Conservation (phyloP, 2,888 invertebrate genomes). For the Fragum whitleyi region DNA sequence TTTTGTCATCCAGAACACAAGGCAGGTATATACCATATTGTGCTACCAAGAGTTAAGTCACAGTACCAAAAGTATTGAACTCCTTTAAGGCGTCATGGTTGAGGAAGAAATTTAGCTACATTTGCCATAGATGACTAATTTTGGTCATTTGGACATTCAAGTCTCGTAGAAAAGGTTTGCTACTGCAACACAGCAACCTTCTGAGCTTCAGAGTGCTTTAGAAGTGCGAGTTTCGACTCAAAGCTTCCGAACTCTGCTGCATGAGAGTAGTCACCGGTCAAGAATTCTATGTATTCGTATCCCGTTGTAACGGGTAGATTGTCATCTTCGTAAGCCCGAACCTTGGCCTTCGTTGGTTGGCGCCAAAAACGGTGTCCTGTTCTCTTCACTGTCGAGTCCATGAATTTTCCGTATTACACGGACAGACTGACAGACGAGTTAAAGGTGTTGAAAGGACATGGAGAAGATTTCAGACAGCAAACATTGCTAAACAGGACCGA, state of each 20-base stretch:
- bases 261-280: constrained; percentile 24
- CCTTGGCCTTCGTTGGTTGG: constrained; percentile 4
- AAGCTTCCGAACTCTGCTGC: constrained; percentile 17
- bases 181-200: constrained; percentile 22
- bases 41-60: constrained; percentile 27
- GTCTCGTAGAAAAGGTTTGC: constrained; percentile 3
- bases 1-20: too few relatives aligned
- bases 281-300: constrained; percentile 24
- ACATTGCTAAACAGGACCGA: constrained; percentile 34
- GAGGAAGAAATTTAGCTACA: background rate
- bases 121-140: constrained; percentile 6
- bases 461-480: constrained; percentile 25
- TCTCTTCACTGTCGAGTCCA: constrained; percentile 31
- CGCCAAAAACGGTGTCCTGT: constrained; percentile 11
- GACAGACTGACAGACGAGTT: background rate
- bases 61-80: constrained; percentile 31
- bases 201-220: constrained; percentile 29
- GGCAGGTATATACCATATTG: constrained; percentile 26
- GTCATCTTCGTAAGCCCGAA: background rate
- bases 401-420: constrained; percentile 4
- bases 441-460: constrained; percentile 14
- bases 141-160: constrained; percentile 26
- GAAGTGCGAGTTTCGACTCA: constrained; percentile 23
- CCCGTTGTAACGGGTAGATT: background rate
- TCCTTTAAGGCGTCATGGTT: constrained; percentile 31